Evolutionary conservation across 2,888 invertebrate species (phyloP).

Genomic region (Nephrotoma flavescens): DNA sequence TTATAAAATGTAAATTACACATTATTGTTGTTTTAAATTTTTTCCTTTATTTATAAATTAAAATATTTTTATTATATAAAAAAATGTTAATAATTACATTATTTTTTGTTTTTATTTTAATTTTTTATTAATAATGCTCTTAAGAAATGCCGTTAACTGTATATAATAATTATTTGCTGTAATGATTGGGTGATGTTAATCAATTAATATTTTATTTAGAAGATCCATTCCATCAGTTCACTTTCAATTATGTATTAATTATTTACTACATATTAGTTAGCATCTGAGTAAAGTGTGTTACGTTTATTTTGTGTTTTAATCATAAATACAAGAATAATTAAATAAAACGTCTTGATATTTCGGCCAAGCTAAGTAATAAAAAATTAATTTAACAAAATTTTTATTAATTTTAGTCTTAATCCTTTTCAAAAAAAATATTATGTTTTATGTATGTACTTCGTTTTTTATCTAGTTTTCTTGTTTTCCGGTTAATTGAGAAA

Average conservation of each 20-base stretch:
- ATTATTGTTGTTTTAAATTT: not conserved
- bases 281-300: not conserved
- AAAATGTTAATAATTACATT: not conserved
- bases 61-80: slow-evolving; percentile 1
- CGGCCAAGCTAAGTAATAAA: not conserved
- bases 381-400: not conserved
- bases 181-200: not conserved
- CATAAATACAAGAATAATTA: not conserved
- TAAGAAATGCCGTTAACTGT: not conserved
- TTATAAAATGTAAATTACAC: not conserved
- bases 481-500: not conserved
- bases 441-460: not conserved
- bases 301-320: not conserved
- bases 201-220: not conserved
- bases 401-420: not conserved
- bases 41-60: not conserved
- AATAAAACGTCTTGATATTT: not conserved
- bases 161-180: not conserved
- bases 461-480: not conserved
- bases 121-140: not conserved
- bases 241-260: not conserved
- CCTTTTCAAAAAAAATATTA: not conserved
- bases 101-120: not conserved
- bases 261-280: not conserved
- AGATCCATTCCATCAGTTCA: not conserved